Base-by-base conservation (phyloP, 2,113 vertebrate species). In the Desmodus rotundus region DNA sequence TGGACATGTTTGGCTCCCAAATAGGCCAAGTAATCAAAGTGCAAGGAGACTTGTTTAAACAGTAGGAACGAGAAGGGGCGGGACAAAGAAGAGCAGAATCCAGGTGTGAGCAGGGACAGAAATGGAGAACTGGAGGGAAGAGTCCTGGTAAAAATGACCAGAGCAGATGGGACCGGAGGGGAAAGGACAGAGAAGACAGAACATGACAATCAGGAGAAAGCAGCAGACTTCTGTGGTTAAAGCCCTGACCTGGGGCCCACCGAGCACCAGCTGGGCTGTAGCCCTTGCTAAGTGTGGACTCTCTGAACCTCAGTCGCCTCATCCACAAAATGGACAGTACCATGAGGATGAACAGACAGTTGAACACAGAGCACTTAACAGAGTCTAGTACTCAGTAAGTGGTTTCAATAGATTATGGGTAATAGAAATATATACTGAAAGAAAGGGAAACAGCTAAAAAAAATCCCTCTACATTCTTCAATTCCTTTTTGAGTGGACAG, bases 11-110 rank as follows among this genome's bases (percentile, higher is more conserved):
- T 33, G 31, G 31, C 43, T 52, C 10, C 19, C 2, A 4, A 56
- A 67, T 28, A 94, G 85, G 13, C 16, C 4, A 14, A 38, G 74
- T 31, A 87, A 52, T 77, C 9, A 24, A 74, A 96, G 93, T 73
- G 63, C 31, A 68, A 81, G 24, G 67, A 26, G 73, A 43, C 67
- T 78, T 82, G 47, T 54, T 76, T 86, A 87, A 78, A 50, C 20
- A 78, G 63, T 56, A 89, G 45, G 63, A 89, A 77, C 78, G 45
- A 50, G 45, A 81, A 92, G 16, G 19, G 33, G 26, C 3, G 22
- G 61, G 81, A 63, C 31, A 70, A 88, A 67, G 38, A 36, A 28
- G 22, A 94, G 15, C 8, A 47, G 63, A 61, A 28, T n/a, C 33
- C 58, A 63, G 87, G 52, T 33, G 19, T 14, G 33, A 67, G 88